These are phyloP conservation scores for Cephus pulcher DNA, from an alignment of 2,888 invertebrate genomes.

Conservation along the genomic window DNA sequence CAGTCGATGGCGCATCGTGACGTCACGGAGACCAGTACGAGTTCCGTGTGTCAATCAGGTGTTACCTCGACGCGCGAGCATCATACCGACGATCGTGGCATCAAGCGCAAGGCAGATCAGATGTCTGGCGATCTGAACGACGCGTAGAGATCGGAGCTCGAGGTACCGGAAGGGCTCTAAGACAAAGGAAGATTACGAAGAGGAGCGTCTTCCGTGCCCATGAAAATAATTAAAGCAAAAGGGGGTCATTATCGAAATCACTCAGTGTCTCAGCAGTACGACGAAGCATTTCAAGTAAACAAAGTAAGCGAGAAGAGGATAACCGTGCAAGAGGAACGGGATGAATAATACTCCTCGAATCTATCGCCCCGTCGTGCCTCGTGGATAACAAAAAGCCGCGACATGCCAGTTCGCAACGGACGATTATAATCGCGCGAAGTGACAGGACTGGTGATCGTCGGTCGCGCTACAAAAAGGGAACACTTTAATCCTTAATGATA, in stretches of 20 bases:
- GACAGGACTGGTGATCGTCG: not conserved
- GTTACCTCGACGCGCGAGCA: constrained; percentile 32
- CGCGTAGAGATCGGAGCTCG: constrained; percentile 41
- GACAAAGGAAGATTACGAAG: not conserved
- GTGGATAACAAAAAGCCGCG: constrained; percentile 14
- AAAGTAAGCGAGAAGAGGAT: not conserved
- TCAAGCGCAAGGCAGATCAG: constrained; percentile 62
- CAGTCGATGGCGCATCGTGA: not conserved
- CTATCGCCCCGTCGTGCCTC: not conserved
- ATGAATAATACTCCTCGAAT: not conserved
- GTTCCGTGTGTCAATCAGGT: not conserved
- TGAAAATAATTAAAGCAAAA: constrained; percentile 34
- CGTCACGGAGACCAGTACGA: not conserved
- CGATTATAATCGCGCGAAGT: not conserved
- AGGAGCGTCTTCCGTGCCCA: constrained; percentile 41
- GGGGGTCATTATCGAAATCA: constrained; percentile 58
- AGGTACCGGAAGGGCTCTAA: not conserved
- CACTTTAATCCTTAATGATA: not conserved
- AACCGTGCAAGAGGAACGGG: not conserved
- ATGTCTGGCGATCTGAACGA: constrained; percentile 53
- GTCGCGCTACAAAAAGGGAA: not conserved
- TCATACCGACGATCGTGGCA: constrained; percentile 52
- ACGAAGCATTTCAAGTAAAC: constrained; percentile 8
- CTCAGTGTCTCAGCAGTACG: constrained; percentile 62
- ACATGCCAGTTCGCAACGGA: not conserved